Evolutionary conservation across 2,113 vertebrate genomes (phyloP), one percentile per base, ranked within the genome.

Genomic region (Megaceryle torquata): DNA sequence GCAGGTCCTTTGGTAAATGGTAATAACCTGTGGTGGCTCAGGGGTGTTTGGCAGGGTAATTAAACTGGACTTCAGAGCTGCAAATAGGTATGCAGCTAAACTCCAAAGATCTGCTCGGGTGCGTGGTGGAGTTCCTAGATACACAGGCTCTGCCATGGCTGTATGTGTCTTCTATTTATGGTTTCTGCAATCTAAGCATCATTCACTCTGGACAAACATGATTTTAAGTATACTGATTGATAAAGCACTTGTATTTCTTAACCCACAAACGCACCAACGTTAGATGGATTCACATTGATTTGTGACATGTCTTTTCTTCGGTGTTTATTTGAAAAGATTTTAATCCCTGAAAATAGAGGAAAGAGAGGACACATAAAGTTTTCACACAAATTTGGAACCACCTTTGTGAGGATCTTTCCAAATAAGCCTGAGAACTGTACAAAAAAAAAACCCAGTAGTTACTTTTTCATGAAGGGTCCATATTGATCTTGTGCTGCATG

Each of bases 401-500:
- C 35, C 29, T 76, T 68, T 84, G 53, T 53, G 26, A 64, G 16
- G 33, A 44, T 74, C 56, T 91, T 96, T 84, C 68, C 69, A 91
- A 41, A 68, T 44, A 90, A 75, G n/a, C 65, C 53, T 79, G 61
- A 72, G 64, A 86, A 86, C 37, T 69, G 35, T 72, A 69, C 43
- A 53, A 57, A 90, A 18, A 90, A 18, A 41, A 41, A 41, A 8
- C 39, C 6, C 4, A 26, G 35, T 0, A 3, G 54, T 69, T 68
- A 14, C 35, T 81, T 89, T 92, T 67, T 68, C 59, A 8, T 63
- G 60, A 17, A 17, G 13, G 33, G 56, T 22, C 64, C 1, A 1
- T 83, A 81, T 92, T 86, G 92, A 95, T 92, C 94, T 84, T 93
- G 24, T 93, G 48, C 92, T 57, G 18, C 65, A 22, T 22, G n/a